Evolutionary conservation across 1,140 invertebrate species (phyloP).

Genomic region (Manduca sexta): DNA sequence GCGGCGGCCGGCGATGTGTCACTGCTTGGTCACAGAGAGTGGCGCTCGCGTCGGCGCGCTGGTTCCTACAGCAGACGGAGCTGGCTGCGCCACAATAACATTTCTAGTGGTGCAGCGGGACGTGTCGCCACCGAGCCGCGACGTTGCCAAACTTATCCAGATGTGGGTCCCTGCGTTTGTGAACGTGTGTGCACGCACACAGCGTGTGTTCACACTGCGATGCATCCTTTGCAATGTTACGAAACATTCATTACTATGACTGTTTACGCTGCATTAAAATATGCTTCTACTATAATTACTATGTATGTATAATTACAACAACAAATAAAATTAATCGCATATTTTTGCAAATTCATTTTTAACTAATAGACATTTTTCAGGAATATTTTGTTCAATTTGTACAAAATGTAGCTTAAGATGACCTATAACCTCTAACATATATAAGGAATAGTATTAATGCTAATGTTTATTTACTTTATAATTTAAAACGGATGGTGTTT

Average conservation of each 20-base stretch:
- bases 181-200: not conserved
- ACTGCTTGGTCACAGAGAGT: constrained; percentile 34
- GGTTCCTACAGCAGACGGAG: constrained; percentile 31
- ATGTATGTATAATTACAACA: no score
- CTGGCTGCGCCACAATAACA: constrained; percentile 18
- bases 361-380: no score
- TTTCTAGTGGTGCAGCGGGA: constrained; percentile 29
- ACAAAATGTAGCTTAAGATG: no score
- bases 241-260: constrained; percentile 19
- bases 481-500: no score
- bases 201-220: not conserved
- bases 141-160: constrained; percentile 49
- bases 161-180: constrained; percentile 22
- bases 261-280: constrained; percentile 10
- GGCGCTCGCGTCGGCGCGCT: no score
- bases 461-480: no score
- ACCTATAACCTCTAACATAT: no score
- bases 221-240: constrained; percentile 17
- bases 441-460: no score
- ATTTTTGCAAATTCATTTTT: no score
- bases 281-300: constrained; percentile 13
- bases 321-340: no score
- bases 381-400: no score
- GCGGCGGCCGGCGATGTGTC: constrained; percentile 40
- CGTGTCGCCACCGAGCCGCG: constrained; percentile 30